These are phyloP conservation scores for Lucinisca nassula DNA, from an alignment of 2,888 invertebrate genomes.

Conservation along the genomic window DNA sequence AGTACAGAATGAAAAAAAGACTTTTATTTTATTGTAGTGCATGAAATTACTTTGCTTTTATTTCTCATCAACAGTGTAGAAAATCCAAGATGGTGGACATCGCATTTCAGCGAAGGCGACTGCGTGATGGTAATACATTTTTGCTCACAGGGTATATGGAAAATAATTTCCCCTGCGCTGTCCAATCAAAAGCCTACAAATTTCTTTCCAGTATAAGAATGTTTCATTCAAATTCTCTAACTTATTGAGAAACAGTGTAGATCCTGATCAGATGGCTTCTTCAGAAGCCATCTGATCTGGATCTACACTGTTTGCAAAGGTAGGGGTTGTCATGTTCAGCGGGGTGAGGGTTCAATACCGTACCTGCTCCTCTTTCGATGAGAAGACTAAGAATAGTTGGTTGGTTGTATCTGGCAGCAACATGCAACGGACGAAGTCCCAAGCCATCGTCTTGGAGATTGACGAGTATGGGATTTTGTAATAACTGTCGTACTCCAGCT, in stretches of 20 bases:
- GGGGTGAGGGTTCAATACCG: neutral
- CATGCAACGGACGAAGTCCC: neutral
- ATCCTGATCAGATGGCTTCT: neutral
- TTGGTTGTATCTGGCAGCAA: neutral
- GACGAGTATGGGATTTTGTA: neutral
- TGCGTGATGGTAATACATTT: too few species aligned
- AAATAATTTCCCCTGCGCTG: too few species aligned
- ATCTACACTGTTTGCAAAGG: neutral
- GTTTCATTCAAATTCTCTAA: too few species aligned
- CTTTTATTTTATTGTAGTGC: too few species aligned
- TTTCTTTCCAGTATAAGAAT: too few species aligned
- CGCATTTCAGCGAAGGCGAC: too few species aligned
- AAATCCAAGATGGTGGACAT: too few species aligned
- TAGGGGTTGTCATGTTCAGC: neutral
- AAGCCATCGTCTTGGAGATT: neutral
- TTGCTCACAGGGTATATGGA: too few species aligned
- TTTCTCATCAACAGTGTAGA: too few species aligned
- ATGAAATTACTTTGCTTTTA: too few species aligned
- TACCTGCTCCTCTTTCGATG: neutral
- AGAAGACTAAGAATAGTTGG: neutral
- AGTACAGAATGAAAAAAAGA: too few species aligned
- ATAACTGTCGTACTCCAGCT: neutral
- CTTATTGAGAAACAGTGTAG: neutral
- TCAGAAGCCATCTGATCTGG: neutral
- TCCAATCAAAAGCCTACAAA: too few species aligned